Evolutionary conservation across 2,888 invertebrate genomes (phyloP).

Genomic region (Argyra leucocephala): DNA sequence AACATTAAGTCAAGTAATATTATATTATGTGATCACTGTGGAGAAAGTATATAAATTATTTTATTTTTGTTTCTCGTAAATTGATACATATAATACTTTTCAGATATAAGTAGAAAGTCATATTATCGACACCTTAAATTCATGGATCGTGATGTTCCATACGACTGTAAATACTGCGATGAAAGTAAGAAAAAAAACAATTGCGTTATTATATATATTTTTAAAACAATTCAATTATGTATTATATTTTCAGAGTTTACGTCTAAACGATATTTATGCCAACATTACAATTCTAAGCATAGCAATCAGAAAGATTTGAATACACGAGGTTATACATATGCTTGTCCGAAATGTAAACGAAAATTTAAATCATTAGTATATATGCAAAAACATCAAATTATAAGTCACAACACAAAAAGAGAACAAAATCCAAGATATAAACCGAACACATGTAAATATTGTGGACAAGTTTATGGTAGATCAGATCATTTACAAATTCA

Average conservation of each 20-base stretch:
- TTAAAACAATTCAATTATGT: no score
- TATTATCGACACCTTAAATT: background rate
- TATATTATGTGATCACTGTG: background rate
- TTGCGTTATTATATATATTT: no score
- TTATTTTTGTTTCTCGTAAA: no score
- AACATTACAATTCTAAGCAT: background rate
- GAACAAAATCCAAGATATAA: conserved; percentile 1
- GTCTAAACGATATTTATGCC: background rate
- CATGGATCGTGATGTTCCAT: background rate
- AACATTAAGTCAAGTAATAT: background rate
- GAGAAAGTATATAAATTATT: background rate
- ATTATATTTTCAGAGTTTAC: background rate
- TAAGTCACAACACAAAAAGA: background rate
- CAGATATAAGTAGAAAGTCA: background rate
- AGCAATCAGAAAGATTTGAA: background rate
- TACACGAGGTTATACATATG: background rate
- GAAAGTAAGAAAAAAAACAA: background rate
- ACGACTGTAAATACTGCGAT: background rate
- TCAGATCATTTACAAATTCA: conserved; percentile 15
- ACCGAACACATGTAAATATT: conserved; percentile 7
- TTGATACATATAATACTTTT: background rate
- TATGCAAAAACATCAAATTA: background rate
- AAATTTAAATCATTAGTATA: background rate
- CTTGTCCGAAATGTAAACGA: background rate
- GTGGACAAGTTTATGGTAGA: conserved; percentile 13